Conservation (phyloP, 1,140 invertebrate species). For the Diploscapter pachys region DNA sequence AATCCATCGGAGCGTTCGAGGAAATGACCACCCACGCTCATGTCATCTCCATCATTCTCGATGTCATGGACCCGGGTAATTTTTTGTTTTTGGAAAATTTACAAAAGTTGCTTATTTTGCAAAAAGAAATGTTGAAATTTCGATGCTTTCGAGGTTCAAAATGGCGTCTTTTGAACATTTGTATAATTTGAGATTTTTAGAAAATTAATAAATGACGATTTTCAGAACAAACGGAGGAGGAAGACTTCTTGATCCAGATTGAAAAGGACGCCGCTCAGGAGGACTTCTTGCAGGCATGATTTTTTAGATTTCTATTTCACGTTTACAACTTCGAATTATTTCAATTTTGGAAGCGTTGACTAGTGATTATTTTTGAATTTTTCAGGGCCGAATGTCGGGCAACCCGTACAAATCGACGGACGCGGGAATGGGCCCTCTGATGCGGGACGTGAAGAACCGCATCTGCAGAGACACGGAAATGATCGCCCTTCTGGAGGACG, state of each 20-base stretch:
- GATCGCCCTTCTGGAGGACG: constrained; percentile 89
- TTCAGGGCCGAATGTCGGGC: constrained; percentile 92
- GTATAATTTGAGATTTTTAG: not conserved
- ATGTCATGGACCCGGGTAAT: not conserved
- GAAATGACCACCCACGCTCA: constrained; percentile 9
- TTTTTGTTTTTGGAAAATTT: not conserved
- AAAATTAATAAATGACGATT: not conserved
- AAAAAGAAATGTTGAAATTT: constrained; percentile 1
- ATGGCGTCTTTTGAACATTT: not conserved
- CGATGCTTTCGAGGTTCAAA: not conserved
- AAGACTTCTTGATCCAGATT: constrained; percentile 89
- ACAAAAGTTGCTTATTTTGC: not conserved
- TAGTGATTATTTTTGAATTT: not conserved
- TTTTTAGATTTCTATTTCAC: constrained; percentile 74
- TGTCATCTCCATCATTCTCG: not conserved
- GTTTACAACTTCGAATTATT: constrained; percentile 57
- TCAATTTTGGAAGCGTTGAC: not conserved
- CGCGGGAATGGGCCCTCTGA: constrained; percentile 85
- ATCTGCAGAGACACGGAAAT: constrained; percentile 95
- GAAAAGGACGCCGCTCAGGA: constrained; percentile 98
- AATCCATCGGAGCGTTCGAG: constrained; percentile 3
- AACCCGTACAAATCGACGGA: constrained; percentile 80
- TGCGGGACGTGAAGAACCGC: constrained; percentile 98
- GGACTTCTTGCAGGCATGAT: constrained; percentile 92
- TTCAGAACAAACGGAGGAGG: constrained; percentile 66